Conservation (phyloP, 2,113 vertebrate genomes). For the Neolamprologus tretocephalus region DNA sequence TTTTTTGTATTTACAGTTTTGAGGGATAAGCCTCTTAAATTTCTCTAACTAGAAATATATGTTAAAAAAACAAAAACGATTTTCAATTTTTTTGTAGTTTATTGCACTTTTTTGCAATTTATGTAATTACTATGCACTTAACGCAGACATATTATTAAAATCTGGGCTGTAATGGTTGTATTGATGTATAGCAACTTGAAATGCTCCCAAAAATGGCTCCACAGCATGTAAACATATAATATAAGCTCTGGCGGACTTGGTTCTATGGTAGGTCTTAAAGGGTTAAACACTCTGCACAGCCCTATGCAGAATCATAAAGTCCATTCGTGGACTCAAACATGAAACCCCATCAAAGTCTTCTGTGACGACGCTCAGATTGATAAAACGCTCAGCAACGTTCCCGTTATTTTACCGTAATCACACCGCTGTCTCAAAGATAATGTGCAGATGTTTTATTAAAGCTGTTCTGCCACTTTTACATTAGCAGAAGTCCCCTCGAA, state of each 20-base stretch:
- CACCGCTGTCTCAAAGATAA: background rate
- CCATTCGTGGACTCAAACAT: accelerated
- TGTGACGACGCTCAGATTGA: background rate
- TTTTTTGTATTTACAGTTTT: too few species aligned
- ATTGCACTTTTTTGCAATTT: too few species aligned
- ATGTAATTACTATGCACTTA: too few species aligned
- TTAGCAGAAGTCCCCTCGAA: background rate
- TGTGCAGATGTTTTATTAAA: background rate
- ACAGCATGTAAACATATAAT: too few species aligned
- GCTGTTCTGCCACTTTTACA: background rate
- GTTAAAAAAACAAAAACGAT: too few species aligned
- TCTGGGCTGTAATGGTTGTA: accelerated
- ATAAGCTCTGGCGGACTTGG: too few species aligned
- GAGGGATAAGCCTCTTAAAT: too few species aligned
- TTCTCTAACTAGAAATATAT: too few species aligned
- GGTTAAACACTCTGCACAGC: background rate
- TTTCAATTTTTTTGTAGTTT: accelerated
- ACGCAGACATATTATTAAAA: too few species aligned
- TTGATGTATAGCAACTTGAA: too few species aligned
- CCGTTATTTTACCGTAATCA: background rate
- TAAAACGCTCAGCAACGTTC: background rate
- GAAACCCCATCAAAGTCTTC: background rate
- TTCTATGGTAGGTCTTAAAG: too few species aligned
- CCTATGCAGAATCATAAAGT: background rate
- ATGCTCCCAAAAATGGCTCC: too few species aligned